Conservation (phyloP, 2,113 vertebrate species). For the Alexandromys fortis region DNA sequence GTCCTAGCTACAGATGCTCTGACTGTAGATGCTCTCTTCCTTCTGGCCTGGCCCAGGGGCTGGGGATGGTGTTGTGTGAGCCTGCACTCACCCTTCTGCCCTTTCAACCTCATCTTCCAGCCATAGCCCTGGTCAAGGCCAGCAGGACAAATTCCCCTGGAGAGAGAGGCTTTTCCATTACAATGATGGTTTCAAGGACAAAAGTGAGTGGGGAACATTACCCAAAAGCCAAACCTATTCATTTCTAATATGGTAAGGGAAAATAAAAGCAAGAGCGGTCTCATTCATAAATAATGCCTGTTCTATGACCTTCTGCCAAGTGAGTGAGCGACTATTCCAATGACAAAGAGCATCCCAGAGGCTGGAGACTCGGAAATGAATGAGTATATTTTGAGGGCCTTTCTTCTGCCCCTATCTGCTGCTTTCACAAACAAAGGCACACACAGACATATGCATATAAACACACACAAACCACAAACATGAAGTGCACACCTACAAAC, state of each 20-base stretch:
- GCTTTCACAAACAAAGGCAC: constrained; percentile 33
- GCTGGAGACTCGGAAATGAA: not conserved
- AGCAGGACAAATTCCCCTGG: not conserved
- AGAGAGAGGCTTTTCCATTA: not conserved
- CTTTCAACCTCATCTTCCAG: not conserved
- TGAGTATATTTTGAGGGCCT: constrained; percentile 16
- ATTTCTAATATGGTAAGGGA: constrained; percentile 26
- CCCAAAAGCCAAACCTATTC: not conserved
- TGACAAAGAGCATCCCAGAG: constrained; percentile 35
- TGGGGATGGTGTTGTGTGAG: not conserved
- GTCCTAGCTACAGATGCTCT: too few species aligned
- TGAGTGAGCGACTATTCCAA: not conserved
- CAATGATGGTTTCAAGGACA: not conserved
- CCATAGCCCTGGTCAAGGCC: not conserved
- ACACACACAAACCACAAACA: not conserved
- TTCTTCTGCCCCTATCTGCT: constrained; percentile 40
- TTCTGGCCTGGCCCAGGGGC: not conserved
- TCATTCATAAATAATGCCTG: constrained; percentile 45
- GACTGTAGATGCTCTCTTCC: not conserved
- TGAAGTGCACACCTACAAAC: not conserved
- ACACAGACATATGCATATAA: not conserved
- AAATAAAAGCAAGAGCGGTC: not conserved
- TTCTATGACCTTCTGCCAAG: constrained; percentile 29
- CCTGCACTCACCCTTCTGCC: not conserved
- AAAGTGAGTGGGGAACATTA: not conserved